A percentile compares a stretch with the other conserved stretches of the same genome.
phyloP scores from a whole-genome alignment of 2,888 invertebrate species.

The Suillia variegata region DNA sequence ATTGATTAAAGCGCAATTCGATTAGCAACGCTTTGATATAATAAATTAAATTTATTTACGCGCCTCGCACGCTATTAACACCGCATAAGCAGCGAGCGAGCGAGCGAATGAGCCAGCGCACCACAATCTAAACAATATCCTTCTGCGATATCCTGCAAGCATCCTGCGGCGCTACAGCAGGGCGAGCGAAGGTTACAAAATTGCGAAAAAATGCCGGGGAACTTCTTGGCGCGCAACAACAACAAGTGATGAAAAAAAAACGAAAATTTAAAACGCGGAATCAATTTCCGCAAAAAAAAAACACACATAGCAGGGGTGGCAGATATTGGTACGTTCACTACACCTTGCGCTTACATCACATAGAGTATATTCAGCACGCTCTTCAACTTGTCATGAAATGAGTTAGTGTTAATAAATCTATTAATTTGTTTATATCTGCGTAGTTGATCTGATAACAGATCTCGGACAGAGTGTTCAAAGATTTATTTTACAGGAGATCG shows the following conservation, averaged over 20 bases:
- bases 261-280: conserved; percentile 25
- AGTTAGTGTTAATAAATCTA: too few species aligned
- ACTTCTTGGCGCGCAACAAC: conserved; percentile 36
- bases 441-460: too few species aligned
- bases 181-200: conserved; percentile 44
- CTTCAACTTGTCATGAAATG: too few species aligned
- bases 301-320: background rate
- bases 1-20: conserved; percentile 58
- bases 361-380: too few species aligned
- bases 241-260: background rate
- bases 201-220: conserved; percentile 43
- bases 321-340: too few species aligned
- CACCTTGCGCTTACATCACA: too few species aligned
- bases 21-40: conserved; percentile 57
- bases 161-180: conserved; percentile 29
- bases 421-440: too few species aligned
- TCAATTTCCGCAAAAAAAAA: conserved; percentile 35
- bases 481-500: too few species aligned
- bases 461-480: too few species aligned
- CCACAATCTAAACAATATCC: conserved; percentile 28
- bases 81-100: conserved; percentile 14
- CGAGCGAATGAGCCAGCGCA: too few species aligned
- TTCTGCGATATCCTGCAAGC: conserved; percentile 35
- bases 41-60: conserved; percentile 55
- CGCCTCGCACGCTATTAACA: conserved; percentile 25